Evolutionary conservation across 1,140 invertebrate species (phyloP), one percentile per base, ranked within the genome.

Genomic region (Cepaea nemoralis): DNA sequence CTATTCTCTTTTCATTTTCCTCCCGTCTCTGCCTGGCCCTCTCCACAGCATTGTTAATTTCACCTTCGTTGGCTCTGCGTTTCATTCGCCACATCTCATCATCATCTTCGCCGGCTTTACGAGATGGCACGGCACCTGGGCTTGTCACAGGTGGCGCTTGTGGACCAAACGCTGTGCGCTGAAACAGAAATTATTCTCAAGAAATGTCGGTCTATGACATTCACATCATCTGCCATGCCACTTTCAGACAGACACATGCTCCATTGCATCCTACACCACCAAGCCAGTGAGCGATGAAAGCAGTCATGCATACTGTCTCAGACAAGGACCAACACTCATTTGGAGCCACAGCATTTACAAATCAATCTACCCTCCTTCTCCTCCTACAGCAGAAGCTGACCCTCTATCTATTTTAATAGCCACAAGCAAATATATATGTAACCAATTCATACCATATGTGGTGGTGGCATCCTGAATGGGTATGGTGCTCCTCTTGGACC

Each of bases 1-100:
- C 93, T 85, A 93, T 95, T 71, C 94, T 93, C 85, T 95, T 94
- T 87, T 96, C 95, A 88, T 96, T 95, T 86, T 96, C 95, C 86
- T 96, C 95, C 85, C 95, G 95, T 22, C 95, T 93, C 83, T 95
- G 94, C 35, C 95, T 93, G 0, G 96, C 96, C 75, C 95, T 93
- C 83, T 95, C 95, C 5, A 95, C 94, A 0, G 94, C 94, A 55
- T 93, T 93, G 0, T 94, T 94, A 27, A 96, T 93, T 91, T 95
- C 94, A 88, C 93, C 92, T 83, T 94, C 94, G 73, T 95, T 93
- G 81, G 91, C 89, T 80, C 94, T 93, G 27, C 94, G 93, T 82
- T 94, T 93, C 84, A 95, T 94, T 22, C 93, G 93, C 94, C 95
- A 95, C 16, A 95, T 89, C 86, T 96, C 94, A 75, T 96, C 95